Evolutionary conservation across 2,888 invertebrate genomes (phyloP).

Genomic region (Itoplectis maculator): DNA sequence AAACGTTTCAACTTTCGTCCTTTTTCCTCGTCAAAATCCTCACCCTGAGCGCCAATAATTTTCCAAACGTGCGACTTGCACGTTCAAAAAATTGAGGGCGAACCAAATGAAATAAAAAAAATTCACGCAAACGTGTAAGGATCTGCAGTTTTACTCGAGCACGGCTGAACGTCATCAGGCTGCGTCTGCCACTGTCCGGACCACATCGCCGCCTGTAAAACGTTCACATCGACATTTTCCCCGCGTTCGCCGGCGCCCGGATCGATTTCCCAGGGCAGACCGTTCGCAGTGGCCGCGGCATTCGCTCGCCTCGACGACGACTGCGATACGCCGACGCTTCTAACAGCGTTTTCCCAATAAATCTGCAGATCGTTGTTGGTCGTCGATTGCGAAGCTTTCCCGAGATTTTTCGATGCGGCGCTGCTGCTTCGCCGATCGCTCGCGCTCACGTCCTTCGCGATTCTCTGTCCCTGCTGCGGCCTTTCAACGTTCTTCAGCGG

Average conservation of each 20-base stretch:
- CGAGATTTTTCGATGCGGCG: conserved; percentile 68
- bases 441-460: conserved; percentile 60
- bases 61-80: too few species aligned
- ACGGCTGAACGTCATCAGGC: conserved; percentile 82
- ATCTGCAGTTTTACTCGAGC: conserved; percentile 82
- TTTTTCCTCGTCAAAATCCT: too few species aligned
- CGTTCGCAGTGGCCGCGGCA: conserved; percentile 76
- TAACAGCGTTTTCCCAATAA: conserved; percentile 69
- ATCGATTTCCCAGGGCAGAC: conserved; percentile 81
- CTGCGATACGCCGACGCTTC: conserved; percentile 58
- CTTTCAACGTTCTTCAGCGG: conserved; percentile 79
- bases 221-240: conserved; percentile 74
- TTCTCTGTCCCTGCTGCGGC: conserved; percentile 68
- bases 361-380: conserved; percentile 77
- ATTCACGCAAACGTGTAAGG: conserved; percentile 81
- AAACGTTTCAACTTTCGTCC: too few species aligned
- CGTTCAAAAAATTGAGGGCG: background rate
- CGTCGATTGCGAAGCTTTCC: conserved; percentile 70
- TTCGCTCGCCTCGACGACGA: conserved; percentile 45
- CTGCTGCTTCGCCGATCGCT: conserved; percentile 27
- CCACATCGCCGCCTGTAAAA: conserved; percentile 79
- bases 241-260: conserved; percentile 72
- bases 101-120: too few species aligned
- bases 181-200: conserved; percentile 80
- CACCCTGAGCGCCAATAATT: too few species aligned